Evolutionary conservation across 2,888 invertebrate species (phyloP).

Genomic region (Diachrysia chrysitis): DNA sequence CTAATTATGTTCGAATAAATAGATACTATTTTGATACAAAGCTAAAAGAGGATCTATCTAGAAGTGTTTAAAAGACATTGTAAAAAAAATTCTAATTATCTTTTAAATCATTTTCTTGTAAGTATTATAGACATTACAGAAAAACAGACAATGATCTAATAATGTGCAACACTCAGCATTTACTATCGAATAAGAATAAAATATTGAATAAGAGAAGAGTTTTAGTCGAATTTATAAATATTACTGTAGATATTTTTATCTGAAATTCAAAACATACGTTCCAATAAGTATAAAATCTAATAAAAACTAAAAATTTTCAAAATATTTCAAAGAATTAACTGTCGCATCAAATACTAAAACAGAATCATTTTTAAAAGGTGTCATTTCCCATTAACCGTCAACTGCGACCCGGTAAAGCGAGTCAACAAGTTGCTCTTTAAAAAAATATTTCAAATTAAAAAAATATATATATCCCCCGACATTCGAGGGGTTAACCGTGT

Average conservation of each 20-base stretch:
- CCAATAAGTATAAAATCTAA: constrained; percentile 18
- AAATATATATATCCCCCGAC: constrained; percentile 68
- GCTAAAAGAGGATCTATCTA: no score
- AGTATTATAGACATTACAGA: no score
- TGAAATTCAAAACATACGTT: not conserved
- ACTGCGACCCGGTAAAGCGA: constrained; percentile 68
- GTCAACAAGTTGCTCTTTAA: constrained; percentile 69
- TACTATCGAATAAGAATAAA: not conserved
- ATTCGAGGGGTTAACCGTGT: constrained; percentile 78
- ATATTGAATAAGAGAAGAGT: not conserved
- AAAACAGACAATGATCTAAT: no score
- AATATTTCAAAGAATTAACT: constrained; percentile 38
- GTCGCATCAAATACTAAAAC: constrained; percentile 44
- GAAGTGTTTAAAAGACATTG: no score
- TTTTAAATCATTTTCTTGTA: no score
- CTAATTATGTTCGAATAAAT: not conserved
- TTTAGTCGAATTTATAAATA: not conserved
- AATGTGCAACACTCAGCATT: no score
- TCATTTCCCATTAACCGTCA: constrained; percentile 73
- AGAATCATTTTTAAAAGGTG: constrained; percentile 65
- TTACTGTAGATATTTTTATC: not conserved
- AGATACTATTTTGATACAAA: not conserved
- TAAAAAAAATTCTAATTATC: no score
- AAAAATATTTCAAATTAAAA: constrained; percentile 76
- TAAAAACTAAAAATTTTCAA: constrained; percentile 17